Conservation (phyloP, 1,140 invertebrate species). For the Tetramorium parvispinum region DNA sequence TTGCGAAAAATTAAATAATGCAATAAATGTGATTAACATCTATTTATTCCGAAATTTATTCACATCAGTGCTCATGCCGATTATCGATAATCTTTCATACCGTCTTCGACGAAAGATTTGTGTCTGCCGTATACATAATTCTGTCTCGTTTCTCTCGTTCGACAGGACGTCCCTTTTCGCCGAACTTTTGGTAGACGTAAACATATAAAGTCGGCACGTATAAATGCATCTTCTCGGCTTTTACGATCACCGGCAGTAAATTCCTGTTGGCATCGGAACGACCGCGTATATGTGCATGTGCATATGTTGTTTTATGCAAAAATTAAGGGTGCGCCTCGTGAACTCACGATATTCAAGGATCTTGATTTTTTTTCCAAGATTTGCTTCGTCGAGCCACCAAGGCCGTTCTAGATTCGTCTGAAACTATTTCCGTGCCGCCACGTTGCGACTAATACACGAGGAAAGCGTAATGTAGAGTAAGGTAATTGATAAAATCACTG, state of each 20-base stretch:
- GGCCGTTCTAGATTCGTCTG: slow-evolving; percentile 44
- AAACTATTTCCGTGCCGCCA: slow-evolving; percentile 39
- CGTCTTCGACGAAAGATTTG: background rate
- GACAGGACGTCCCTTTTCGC: slow-evolving; percentile 69
- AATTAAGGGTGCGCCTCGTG: slow-evolving; percentile 47
- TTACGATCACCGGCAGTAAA: slow-evolving; percentile 75
- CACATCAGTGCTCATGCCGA: background rate
- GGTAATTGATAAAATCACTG: background rate
- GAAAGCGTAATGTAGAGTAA: background rate
- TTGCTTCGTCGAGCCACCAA: background rate
- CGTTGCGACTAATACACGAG: background rate
- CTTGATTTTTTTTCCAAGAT: slow-evolving; percentile 19
- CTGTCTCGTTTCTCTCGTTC: slow-evolving; percentile 67
- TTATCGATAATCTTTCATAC: slow-evolving; percentile 36
- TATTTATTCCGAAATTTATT: background rate
- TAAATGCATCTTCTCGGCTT: slow-evolving; percentile 73
- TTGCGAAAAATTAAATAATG: background rate
- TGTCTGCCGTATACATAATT: slow-evolving; percentile 58
- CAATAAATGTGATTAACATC: background rate
- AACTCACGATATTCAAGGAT: slow-evolving; percentile 15
- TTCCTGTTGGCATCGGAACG: slow-evolving; percentile 71
- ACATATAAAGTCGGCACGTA: slow-evolving; percentile 74
- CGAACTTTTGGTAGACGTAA: slow-evolving; percentile 69
- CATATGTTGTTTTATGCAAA: slow-evolving; percentile 65
- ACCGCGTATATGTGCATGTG: slow-evolving; percentile 55